phyloP scores from a whole-genome alignment of 2,113 vertebrate genomes.

The Catharus fuscescens region DNA sequence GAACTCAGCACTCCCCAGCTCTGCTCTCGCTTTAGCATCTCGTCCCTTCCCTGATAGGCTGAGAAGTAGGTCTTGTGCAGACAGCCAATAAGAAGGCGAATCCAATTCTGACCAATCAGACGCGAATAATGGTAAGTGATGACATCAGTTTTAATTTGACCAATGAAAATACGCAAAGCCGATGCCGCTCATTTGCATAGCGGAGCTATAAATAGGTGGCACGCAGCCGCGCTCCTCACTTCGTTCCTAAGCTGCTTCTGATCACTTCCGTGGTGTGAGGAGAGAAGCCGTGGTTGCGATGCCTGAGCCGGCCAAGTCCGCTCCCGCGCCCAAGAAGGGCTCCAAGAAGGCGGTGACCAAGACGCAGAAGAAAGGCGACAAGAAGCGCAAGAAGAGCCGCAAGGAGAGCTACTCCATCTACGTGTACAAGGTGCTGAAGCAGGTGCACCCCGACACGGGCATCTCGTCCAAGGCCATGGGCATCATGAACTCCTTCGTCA shows the following conservation, averaged over 20 bases:
- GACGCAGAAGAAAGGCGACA: constrained; percentile 77
- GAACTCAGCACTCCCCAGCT: accelerated
- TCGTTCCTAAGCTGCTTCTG: accelerated
- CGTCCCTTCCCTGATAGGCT: neutral
- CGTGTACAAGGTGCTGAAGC: constrained; percentile 83
- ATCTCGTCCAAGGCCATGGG: constrained; percentile 82
- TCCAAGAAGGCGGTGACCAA: constrained; percentile 80
- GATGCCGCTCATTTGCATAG: neutral
- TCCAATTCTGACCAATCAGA: neutral
- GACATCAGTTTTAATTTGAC: accelerated
- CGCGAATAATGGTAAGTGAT: accelerated
- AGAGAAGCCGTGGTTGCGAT: neutral
- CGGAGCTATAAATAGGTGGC: accelerated
- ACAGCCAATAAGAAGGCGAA: neutral
- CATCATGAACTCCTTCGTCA: constrained; percentile 82
- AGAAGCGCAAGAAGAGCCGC: constrained; percentile 71
- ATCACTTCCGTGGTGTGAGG: too few relatives aligned
- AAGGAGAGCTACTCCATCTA: constrained; percentile 77
- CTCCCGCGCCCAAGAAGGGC: constrained; percentile 76
- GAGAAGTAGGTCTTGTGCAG: neutral
- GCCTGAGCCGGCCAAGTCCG: constrained; percentile 68
- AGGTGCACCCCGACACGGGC: constrained; percentile 83
- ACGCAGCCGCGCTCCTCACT: accelerated
- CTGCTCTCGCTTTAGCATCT: accelerated
- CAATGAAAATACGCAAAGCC: accelerated